Percentiles rank a stretch among this genome's conserved stretches.
Evolutionary conservation across 2,797 vertebrate species (phyloP).

Genomic region (Typhlichthys eigenmanni): DNA sequence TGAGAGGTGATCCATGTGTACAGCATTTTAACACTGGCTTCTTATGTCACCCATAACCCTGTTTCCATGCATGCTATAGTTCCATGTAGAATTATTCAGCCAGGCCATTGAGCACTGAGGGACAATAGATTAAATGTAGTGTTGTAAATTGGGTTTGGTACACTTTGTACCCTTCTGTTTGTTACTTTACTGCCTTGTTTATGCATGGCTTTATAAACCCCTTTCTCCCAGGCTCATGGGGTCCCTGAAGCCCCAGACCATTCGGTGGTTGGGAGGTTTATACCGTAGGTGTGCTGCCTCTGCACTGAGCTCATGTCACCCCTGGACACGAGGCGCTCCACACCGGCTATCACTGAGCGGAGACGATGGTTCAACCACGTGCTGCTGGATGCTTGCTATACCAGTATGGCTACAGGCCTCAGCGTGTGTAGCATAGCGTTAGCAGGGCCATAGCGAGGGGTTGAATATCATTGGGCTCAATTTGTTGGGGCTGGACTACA

Average conservation of each 20-base stretch:
- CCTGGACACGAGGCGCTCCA: slow-evolving; percentile 41
- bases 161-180: slow-evolving; percentile 11
- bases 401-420: background rate
- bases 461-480: background rate
- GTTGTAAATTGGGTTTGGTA: background rate
- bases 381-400: background rate
- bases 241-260: slow-evolving; percentile 45
- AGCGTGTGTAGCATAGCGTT: background rate
- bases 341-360: slow-evolving; percentile 21
- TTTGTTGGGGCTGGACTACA: too few relatives aligned
- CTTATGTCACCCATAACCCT: background rate
- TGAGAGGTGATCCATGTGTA: slow-evolving; percentile 7
- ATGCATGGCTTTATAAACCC: slow-evolving; percentile 16
- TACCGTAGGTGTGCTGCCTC: slow-evolving; percentile 46
- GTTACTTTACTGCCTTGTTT: slow-evolving; percentile 6
- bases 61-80: too few relatives aligned
- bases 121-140: background rate
- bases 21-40: background rate
- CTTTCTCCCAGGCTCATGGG: slow-evolving; percentile 12
- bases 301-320: slow-evolving; percentile 45
- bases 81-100: background rate
- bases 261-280: slow-evolving; percentile 38
- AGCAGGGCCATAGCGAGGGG: background rate
- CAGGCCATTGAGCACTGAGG: background rate
- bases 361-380: slow-evolving; percentile 1